Base-by-base conservation (phyloP, 2,113 vertebrate species). In the Poicephalus gulielmi region DNA sequence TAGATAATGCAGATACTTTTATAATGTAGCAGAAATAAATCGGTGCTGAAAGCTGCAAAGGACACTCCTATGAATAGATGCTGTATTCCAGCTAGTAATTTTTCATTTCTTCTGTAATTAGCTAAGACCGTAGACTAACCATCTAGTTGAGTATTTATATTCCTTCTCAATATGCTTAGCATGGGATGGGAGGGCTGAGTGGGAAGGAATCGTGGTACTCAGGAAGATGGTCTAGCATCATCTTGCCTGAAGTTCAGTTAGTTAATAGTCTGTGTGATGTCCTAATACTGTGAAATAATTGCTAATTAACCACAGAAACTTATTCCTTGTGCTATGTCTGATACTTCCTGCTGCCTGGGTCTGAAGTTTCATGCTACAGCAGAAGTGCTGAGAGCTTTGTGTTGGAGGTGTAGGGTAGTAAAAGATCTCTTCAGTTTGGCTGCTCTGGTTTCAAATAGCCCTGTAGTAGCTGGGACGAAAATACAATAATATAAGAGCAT, bases 361-460 rank as follows among this genome's bases (percentile, higher is more conserved):
- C 35, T 69, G 39, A 33, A 82, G 50, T 3, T 64, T 13, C 37
- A 27, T 24, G 35, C 16, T 15, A 47, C 19, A 23, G 31, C 49
- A 70, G 53, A 86, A 70, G 28, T 11, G 12, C n/a, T 33, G 68
- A 83, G 55, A 90, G 31, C 2, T 83, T 86, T 39, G 23, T 77
- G 12, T 33, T 71, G 13, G 69, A 75, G 55, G 7, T 39, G 25
- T 35, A 69, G 28, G 14, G 24, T 66, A 55, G 55, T 25, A 17
- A 46, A 13, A 83, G 18, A 20, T 76, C 53, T 43, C 62, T 79
- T 60, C 47, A 52, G 62, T 81, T 77, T 67, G 15, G 6, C 83
- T 88, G 79, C 15, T 50, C 91, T 83, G 10, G 23, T 86, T 95
- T 83, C 76, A 90, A 86, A 93, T 10, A 88, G 35, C 2, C 16